Base-by-base conservation (phyloP, 37 sponge, comb jelly and placozoan species). In the Tethya wilhelma region DNA sequence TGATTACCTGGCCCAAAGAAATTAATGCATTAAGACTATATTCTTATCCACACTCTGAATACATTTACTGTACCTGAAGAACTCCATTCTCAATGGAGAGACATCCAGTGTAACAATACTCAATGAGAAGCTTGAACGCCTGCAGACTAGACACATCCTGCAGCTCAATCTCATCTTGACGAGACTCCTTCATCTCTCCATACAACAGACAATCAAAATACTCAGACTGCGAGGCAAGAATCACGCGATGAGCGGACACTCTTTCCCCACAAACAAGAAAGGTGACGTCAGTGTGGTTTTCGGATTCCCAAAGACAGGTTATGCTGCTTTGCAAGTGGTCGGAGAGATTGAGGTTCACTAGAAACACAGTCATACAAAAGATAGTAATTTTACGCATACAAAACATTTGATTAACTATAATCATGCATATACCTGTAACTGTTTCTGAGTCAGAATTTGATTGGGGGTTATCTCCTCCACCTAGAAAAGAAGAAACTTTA, bases 161-260 rank as follows among this genome's bases (percentile, higher is more conserved):
- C 23, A 69, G 70, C 44, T 8, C 2, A 20, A 69, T 42, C 28
- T 69, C 70, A 69, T 32, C 70, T 5, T 9, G 25, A 14, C 23
- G 44, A 20, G 87, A 69, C 57, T 91, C 92, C 56, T 56, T 79
- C 92, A 91, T 91, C 19, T 79, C 74, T 23, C 92, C 92, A 55
- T 64, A 91, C 44, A 91, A 69, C 60, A 91, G 69, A 8, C 83
- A 62, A 49, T 77, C 78, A 42, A 77, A 77, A 53, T 77, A 77
- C 29, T 77, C 65, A 23, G 65, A 77, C 78, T 77, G 78, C 32
- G 78, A 77, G 64, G 78, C 65, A 38, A 64, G 44, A 43, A 62
- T 40, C 4, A 36, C 19, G 9, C 46, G 64, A 14, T 77, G 78
- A 8, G 78, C 78, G 17, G 44, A 4, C 2, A 64, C 2, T 17